Base-by-base conservation (phyloP, 2,113 vertebrate genomes). In the Dicrurus megarhynchus region DNA sequence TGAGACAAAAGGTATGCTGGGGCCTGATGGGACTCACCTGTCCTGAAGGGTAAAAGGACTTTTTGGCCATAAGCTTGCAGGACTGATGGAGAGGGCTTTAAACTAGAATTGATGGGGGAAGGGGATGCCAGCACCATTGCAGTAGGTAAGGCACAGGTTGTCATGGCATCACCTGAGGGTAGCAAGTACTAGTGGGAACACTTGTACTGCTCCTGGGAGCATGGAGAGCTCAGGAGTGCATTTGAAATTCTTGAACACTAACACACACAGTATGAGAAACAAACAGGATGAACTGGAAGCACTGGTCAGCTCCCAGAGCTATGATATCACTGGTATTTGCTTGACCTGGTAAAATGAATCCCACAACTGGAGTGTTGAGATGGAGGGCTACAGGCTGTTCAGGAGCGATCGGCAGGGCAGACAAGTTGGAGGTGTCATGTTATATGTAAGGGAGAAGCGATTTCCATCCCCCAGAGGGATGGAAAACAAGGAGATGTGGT, bases 11-110 rank as follows among this genome's bases (percentile, higher is more conserved):
- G 7, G 7, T 59, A 10, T 44, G 26, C n/a, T 84, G 67, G 5
- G 30, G 16, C 30, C 26, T 71, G 77, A 60, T 4, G 4, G 33
- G 52, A 73, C 35, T 47, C 39, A 46, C 11, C 42, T 68, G 8
- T 46, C 42, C 33, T 30, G 4, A 68, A 57, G 33, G 26, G 26
- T 7, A 50, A 83, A 83, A 68, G 9, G 7, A 7, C 33, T 33
- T 57, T 52, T 37, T 37, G 42, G 16, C 10, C 0, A 0, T 50
- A 64, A 49, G 24, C 3, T 60, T 24, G 20, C 3, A 3, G 28
- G 28, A 67, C 44, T 24, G 60, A 73, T 13, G 2, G 4, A 86
- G 63, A 13, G 12, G 23, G 8, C 3, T 65, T 65, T 65, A 49
- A 59, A 64, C 10, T 32, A 21, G 35, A 50, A 50, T 20, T 15